phyloP scores from a whole-genome alignment of 2,113 vertebrate genomes.

The Anser brachyrhynchus region DNA sequence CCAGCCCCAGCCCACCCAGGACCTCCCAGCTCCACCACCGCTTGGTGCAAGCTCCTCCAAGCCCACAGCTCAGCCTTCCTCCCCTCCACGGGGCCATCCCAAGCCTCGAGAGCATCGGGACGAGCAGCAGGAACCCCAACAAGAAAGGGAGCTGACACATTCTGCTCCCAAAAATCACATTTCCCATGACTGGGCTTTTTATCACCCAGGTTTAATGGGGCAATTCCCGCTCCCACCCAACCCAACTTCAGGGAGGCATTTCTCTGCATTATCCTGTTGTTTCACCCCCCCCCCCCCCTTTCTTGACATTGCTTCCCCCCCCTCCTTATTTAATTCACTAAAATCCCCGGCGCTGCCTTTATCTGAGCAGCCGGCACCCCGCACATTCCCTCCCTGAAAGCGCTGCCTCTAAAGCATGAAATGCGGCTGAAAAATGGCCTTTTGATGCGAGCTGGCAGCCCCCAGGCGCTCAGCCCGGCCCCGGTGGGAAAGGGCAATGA shows the following conservation, averaged over 20 bases:
- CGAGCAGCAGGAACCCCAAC: too few species aligned
- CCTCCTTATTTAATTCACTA: slow-evolving; percentile 4
- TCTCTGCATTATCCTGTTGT: not conserved
- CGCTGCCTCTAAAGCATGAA: slow-evolving; percentile 61
- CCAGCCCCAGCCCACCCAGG: too few species aligned
- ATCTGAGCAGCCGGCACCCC: slow-evolving; percentile 54
- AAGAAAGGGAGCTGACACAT: too few species aligned
- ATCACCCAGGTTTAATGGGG: too few species aligned
- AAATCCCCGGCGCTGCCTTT: not conserved
- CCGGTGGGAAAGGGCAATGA: slow-evolving; percentile 1
- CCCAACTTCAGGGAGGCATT: slow-evolving; percentile 18
- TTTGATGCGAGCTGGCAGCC: slow-evolving; percentile 58
- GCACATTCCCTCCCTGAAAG: slow-evolving; percentile 41
- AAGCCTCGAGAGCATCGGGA: too few species aligned
- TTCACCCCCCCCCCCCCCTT: not conserved
- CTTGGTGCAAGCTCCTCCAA: too few species aligned
- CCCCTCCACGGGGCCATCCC: too few species aligned
- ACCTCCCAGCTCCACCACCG: too few species aligned
- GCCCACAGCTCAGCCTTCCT: too few species aligned
- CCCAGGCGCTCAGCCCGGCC: not conserved
- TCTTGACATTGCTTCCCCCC: not conserved
- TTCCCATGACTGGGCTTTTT: too few species aligned
- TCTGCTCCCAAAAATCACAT: too few species aligned
- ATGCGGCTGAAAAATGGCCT: slow-evolving; percentile 58
- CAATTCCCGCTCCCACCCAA: too few species aligned